Percentiles rank a stretch among this genome's conserved stretches.
Evolutionary conservation across 2,113 vertebrate species (phyloP).

Genomic region (Campylorhamphus procurvoides): DNA sequence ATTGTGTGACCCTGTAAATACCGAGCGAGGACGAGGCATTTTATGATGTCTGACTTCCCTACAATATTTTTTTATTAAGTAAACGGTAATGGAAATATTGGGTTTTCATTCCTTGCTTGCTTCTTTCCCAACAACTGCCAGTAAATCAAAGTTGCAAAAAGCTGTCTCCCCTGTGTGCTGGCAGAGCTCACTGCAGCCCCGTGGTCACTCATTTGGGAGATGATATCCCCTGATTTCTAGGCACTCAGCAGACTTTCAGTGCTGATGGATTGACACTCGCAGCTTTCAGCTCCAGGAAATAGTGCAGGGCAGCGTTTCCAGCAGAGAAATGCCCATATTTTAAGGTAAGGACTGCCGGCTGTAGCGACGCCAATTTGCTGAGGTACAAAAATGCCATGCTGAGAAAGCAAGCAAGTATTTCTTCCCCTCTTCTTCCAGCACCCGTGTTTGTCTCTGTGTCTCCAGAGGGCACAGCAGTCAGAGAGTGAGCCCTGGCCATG

Average conservation of each 20-base stretch:
- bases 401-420: background rate
- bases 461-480: background rate
- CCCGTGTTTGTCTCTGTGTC: background rate
- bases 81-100: slow-evolving; percentile 59
- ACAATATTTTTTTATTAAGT: slow-evolving; percentile 54
- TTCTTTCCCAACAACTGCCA: slow-evolving; percentile 58
- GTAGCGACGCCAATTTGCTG: background rate
- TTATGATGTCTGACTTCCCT: slow-evolving; percentile 47
- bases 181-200: background rate
- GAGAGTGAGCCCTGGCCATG: fast-evolving
- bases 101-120: slow-evolving; percentile 61
- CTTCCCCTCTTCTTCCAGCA: background rate
- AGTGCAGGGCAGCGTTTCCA: slow-evolving; percentile 36
- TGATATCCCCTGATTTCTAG: background rate
- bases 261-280: slow-evolving; percentile 36
- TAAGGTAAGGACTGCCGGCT: background rate
- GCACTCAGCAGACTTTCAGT: slow-evolving; percentile 17
- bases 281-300: slow-evolving; percentile 1
- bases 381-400: background rate
- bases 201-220: slow-evolving; percentile 38
- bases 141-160: slow-evolving; percentile 69
- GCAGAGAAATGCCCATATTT: slow-evolving; percentile 11
- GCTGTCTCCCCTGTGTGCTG: background rate
- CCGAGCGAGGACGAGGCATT: slow-evolving; percentile 20
- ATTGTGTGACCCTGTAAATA: slow-evolving; percentile 36